These are phyloP conservation scores for Chloropsis cyanopogon DNA, from an alignment of 2,113 vertebrate species.

Conservation along the genomic window DNA sequence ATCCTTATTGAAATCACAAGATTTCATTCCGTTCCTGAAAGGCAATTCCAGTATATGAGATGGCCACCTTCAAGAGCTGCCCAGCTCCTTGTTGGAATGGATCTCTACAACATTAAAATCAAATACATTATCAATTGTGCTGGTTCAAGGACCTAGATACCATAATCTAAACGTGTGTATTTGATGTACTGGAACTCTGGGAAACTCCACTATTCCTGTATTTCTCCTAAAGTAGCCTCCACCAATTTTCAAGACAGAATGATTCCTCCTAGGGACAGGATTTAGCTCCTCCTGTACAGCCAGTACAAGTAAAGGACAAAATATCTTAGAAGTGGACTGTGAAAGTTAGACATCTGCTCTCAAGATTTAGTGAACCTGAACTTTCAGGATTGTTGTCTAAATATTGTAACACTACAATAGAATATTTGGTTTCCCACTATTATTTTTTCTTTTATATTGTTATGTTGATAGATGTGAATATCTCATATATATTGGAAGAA, in stretches of 20 bases:
- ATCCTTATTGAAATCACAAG: background rate
- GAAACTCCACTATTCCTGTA: background rate
- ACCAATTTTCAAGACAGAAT: background rate
- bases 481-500: background rate
- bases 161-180: background rate
- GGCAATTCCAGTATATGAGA: background rate
- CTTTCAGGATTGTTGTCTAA: background rate
- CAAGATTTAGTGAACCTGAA: background rate
- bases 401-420: background rate
- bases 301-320: background rate
- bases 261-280: background rate
- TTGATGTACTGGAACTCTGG: background rate
- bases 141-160: background rate
- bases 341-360: background rate
- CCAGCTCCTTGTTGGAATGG: background rate
- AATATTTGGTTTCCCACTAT: background rate
- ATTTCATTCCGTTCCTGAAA: background rate
- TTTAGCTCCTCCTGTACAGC: background rate
- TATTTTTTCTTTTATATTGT: background rate
- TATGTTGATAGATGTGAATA: background rate
- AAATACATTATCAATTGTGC: background rate
- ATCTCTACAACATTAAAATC: background rate
- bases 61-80: accelerated
- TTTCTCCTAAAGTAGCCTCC: background rate
- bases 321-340: background rate